These are phyloP conservation scores for Flexamia atlantica DNA, from an alignment of 2,888 invertebrate genomes.

Conservation along the genomic window DNA sequence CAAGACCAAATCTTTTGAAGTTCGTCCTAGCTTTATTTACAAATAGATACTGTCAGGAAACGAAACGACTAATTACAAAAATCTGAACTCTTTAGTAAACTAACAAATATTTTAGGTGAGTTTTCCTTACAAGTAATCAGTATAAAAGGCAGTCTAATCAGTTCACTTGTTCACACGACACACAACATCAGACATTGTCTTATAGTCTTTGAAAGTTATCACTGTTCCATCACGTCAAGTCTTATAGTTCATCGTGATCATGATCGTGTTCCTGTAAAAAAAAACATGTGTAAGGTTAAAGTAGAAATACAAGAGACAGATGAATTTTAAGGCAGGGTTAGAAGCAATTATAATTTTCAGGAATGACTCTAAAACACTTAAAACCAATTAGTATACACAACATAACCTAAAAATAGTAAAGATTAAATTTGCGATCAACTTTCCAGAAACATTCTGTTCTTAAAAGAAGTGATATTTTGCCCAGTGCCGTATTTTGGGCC, in stretches of 20 bases:
- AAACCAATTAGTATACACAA: too few relatives aligned
- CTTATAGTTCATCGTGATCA: constrained; percentile 78
- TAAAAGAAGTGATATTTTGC: too few relatives aligned
- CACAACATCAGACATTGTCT: constrained; percentile 56
- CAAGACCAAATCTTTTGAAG: constrained; percentile 33
- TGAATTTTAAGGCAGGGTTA: too few relatives aligned
- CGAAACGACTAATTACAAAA: constrained; percentile 47
- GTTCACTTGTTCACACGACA: constrained; percentile 56
- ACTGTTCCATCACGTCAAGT: constrained; percentile 32
- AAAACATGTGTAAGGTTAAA: constrained; percentile 61
- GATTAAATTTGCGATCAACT: too few relatives aligned
- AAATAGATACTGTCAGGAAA: constrained; percentile 42
- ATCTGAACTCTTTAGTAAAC: constrained; percentile 29
- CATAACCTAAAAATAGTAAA: too few relatives aligned
- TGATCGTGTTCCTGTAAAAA: constrained; percentile 76
- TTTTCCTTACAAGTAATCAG: constrained; percentile 35
- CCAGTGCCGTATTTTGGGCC: too few relatives aligned
- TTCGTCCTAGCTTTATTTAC: constrained; percentile 50
- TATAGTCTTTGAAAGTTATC: constrained; percentile 46
- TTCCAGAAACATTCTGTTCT: too few relatives aligned
- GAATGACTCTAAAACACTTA: too few relatives aligned
- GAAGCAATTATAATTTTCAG: too few relatives aligned
- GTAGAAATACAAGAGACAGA: too few relatives aligned
- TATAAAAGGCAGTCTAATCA: constrained; percentile 59
- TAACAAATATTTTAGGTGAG: constrained; percentile 43